Evolutionary conservation across 1,140 invertebrate genomes (phyloP).

Genomic region (Paralvinella palmiformis): DNA sequence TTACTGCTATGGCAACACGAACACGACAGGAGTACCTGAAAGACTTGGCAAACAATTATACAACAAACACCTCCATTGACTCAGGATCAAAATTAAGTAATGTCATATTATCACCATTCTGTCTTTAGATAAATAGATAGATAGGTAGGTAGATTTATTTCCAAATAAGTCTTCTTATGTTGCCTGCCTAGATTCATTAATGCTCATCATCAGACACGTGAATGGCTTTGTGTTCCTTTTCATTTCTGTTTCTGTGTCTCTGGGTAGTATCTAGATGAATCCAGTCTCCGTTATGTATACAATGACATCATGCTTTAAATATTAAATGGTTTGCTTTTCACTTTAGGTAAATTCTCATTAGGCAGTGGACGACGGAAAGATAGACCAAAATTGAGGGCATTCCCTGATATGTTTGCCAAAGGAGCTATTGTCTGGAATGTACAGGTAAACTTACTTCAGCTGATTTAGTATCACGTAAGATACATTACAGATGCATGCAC

Average conservation of each 20-base stretch:
- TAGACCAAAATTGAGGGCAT: conserved; percentile 31
- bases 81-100: conserved; percentile 84
- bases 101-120: conserved; percentile 46
- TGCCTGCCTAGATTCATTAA: neutral
- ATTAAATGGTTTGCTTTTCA: neutral
- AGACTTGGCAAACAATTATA: conserved; percentile 77
- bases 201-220: too few species aligned
- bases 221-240: neutral
- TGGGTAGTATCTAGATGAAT: neutral
- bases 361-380: conserved; percentile 46
- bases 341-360: conserved; percentile 43
- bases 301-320: neutral
- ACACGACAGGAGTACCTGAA: conserved; percentile 94
- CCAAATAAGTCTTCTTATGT: neutral
- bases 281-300: neutral
- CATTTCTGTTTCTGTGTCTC: neutral
- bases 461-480: too few species aligned
- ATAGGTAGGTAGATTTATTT: neutral
- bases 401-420: conserved; percentile 42
- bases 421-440: conserved; percentile 44
- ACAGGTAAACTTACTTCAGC: conserved; percentile 26
- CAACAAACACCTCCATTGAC: conserved; percentile 73
- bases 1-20: conserved; percentile 92
- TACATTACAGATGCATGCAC: too few species aligned
- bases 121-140: neutral